Evolutionary conservation across 1,140 invertebrate species (phyloP), one percentile per base, ranked within the genome.

Genomic region (Anoplolepis gracilipes): DNA sequence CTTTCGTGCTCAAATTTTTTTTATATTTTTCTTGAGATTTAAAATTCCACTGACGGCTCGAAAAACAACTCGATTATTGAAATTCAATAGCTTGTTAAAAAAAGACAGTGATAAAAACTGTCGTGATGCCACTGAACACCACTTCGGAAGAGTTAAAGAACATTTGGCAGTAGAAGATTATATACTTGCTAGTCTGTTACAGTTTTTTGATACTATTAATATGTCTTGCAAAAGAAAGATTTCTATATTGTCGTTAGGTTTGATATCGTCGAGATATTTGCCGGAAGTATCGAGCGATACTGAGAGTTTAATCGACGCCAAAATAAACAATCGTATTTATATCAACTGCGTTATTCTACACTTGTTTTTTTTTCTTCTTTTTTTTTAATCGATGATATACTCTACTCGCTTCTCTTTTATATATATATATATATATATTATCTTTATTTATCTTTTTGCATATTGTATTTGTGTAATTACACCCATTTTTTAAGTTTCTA

Each of bases 151-250:
- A 33, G 53, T 79, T 79, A 69, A 79, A 69, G 46, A 10, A n/a
- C 36, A 8, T 22, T 6, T 77, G 33, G 33, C 49, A 59, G 39
- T 88, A 28, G 67, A 84, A 86, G 61, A 82, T 87, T 85, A 89
- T 85, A 89, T 84, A 87, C 49, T 87, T 53, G n/a, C 88, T 89
- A 90, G 88, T 90, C 88, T 78, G 55, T 90, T 62, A 82, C 75
- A 76, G 77, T 88, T 90, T 88, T 88, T 90, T 79, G 49, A 90
- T 86, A 90, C 25, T 86, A 90, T 88, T 86, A 88, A 78, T 90
- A 90, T 61, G 65, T 57, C 30, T 70, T 11, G 30, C 42, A 5
- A 49, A 16, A 49, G 19, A 79, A 79, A 28, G 65, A 46, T 55
- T 69, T 79, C 64, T 79, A 81, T 81, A 82, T 79, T 39, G 10